These are phyloP conservation scores for Ecliptopera silaceata DNA, from an alignment of 2,888 invertebrate species.

Conservation along the genomic window DNA sequence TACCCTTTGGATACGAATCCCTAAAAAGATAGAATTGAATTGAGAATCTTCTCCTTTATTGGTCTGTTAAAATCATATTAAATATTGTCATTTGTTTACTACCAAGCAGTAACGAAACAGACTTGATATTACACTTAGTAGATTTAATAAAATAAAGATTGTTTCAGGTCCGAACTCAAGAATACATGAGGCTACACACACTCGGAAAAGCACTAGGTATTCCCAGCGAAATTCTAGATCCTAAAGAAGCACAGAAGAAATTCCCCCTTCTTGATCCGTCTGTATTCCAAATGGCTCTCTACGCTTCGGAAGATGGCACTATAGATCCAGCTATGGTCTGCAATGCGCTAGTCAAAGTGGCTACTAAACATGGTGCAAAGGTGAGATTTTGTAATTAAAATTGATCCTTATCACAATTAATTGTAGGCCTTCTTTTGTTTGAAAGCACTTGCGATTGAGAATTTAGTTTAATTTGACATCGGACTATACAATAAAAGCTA, in stretches of 20 bases:
- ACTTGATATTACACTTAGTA: no score
- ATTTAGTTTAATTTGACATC: no score
- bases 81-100: no score
- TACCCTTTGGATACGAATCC: no score
- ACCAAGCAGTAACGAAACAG: no score
- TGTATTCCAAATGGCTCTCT: slow-evolving; percentile 89
- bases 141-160: slow-evolving; percentile 1
- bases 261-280: slow-evolving; percentile 90
- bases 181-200: slow-evolving; percentile 91
- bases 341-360: slow-evolving; percentile 88
- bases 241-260: slow-evolving; percentile 88
- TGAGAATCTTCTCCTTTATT: no score
- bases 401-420: neutral
- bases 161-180: slow-evolving; percentile 88
- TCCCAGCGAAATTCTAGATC: slow-evolving; percentile 88
- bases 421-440: no score
- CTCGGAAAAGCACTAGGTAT: slow-evolving; percentile 91
- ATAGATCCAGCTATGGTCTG: slow-evolving; percentile 93
- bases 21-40: no score
- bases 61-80: no score
- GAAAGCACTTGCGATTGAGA: no score
- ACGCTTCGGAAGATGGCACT: slow-evolving; percentile 91
- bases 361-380: slow-evolving; percentile 87
- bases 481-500: no score
- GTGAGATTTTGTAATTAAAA: slow-evolving; percentile 69